Evolutionary conservation across 1,140 invertebrate genomes (phyloP).

Genomic region (Drosophila ambigua): DNA sequence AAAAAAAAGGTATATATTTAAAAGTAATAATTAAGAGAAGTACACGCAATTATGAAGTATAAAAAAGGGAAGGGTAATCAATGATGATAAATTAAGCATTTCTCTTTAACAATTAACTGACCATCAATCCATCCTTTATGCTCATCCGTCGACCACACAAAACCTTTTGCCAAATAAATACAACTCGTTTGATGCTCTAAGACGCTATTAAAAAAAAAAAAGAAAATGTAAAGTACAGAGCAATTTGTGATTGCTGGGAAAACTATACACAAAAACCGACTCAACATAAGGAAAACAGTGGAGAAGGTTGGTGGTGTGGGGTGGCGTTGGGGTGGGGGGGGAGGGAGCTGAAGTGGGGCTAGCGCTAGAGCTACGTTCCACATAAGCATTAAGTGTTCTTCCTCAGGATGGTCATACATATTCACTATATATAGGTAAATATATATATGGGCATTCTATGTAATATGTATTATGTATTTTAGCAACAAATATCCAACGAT

Average conservation of each 20-base stretch:
- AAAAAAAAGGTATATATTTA: constrained; percentile 24
- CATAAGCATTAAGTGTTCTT: constrained; percentile 9
- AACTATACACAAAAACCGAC: constrained; percentile 60
- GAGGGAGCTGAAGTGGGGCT: background rate
- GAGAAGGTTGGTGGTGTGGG: too few species aligned
- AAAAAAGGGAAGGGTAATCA: constrained; percentile 50
- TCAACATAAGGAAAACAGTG: constrained; percentile 32
- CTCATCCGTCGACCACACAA: constrained; percentile 26
- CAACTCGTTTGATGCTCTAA: constrained; percentile 18
- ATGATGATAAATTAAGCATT: constrained; percentile 59
- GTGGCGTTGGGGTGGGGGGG: too few species aligned
- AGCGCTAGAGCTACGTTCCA: background rate
- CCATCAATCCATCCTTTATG: constrained; percentile 22
- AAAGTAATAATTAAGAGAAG: constrained; percentile 57
- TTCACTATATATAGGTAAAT: constrained; percentile 20
- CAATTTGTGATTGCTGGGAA: constrained; percentile 18
- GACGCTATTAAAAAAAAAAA: constrained; percentile 24
- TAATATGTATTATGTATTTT: constrained; percentile 37
- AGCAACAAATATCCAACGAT: constrained; percentile 55
- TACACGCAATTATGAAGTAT: constrained; percentile 45
- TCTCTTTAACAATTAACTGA: constrained; percentile 69
- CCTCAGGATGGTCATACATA: background rate
- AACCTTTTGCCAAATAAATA: constrained; percentile 61
- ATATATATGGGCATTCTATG: constrained; percentile 14
- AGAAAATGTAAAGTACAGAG: constrained; percentile 44